Percentiles rank a stretch among this genome's conserved stretches.
Evolutionary conservation across 2,113 vertebrate genomes (phyloP).

Genomic region (Nanger granti): DNA sequence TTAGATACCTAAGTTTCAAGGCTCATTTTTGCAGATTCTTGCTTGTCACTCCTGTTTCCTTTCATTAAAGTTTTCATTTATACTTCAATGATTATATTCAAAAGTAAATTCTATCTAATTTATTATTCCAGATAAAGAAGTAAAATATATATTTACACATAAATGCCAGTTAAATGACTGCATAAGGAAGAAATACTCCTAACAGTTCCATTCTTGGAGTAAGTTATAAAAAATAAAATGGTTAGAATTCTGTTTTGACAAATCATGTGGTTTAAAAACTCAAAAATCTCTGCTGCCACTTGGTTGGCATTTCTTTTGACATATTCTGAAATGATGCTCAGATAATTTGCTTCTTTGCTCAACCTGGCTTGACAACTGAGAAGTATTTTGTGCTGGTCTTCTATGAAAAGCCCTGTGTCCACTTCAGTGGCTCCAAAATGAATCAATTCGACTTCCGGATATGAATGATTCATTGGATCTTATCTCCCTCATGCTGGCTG

Average conservation of each 20-base stretch:
- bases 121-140: background rate
- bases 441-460: background rate
- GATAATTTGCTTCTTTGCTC: conserved; percentile 42
- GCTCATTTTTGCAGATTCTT: background rate
- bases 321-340: conserved; percentile 46
- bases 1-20: background rate
- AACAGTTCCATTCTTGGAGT: conserved; percentile 1
- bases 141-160: background rate
- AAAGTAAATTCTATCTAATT: background rate
- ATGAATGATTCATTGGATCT: background rate
- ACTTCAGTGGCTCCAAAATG: background rate
- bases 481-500: background rate
- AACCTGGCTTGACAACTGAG: conserved; percentile 21
- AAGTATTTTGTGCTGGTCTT: conserved; percentile 33
- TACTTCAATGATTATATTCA: background rate
- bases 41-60: background rate
- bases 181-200: background rate
- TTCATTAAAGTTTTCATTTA: background rate
- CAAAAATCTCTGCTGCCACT: conserved; percentile 8
- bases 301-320: conserved; percentile 38
- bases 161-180: conserved; percentile 37
- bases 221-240: conserved; percentile 30
- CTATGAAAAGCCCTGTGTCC: background rate
- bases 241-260: conserved; percentile 13
- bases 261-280: conserved; percentile 3